A percentile compares a stretch with the other conserved stretches of the same genome.
Conservation (phyloP, 2,113 vertebrate species). For the Ciconia maguari region DNA sequence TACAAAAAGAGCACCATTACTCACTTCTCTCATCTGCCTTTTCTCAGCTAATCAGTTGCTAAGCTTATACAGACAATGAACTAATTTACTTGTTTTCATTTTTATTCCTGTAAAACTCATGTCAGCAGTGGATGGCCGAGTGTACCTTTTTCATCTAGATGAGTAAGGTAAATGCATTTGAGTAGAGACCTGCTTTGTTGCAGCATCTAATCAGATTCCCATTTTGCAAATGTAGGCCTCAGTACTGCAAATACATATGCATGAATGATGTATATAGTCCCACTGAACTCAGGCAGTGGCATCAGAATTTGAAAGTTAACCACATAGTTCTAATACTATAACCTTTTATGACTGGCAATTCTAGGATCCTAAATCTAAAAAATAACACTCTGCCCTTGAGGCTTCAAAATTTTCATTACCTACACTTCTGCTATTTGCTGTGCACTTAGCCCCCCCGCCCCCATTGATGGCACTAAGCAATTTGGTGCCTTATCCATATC, state of each 20-base stretch:
- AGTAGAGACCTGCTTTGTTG: not conserved
- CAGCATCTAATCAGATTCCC: not conserved
- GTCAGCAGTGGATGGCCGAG: not conserved
- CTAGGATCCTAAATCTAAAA: not conserved
- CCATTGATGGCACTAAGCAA: not conserved
- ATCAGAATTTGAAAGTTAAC: not conserved
- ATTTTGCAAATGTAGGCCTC: not conserved
- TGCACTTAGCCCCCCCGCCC: no score
- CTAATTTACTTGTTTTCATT: not conserved
- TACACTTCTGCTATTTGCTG: not conserved
- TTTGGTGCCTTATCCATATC: not conserved
- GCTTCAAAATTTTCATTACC: not conserved
- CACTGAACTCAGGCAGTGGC: not conserved
- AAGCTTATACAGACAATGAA: not conserved
- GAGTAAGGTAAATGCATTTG: not conserved
- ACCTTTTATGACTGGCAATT: not conserved
- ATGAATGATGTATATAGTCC: not conserved
- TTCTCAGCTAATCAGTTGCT: not conserved
- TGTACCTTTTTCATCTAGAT: not conserved
- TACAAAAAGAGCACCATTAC: not conserved
- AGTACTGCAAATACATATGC: not conserved
- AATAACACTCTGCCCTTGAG: not conserved
- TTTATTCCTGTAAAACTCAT: not conserved
- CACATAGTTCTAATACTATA: not conserved
- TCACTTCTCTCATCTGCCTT: not conserved